These are phyloP conservation scores for Notolepis coatsorum DNA, from an alignment of 2,797 vertebrate genomes.

Conservation along the genomic window DNA sequence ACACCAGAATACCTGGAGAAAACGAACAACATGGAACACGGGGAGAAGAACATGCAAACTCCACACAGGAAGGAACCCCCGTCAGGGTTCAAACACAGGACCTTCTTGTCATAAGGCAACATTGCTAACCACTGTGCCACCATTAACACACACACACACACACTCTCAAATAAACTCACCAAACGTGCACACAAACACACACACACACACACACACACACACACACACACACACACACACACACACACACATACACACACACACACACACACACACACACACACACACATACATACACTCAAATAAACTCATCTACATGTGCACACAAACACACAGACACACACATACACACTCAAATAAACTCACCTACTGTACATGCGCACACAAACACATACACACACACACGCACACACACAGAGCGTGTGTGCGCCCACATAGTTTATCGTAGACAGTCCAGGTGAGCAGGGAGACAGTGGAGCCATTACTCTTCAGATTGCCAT, in stretches of 20 bases:
- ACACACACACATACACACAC: constrained; percentile 6
- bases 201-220: constrained; percentile 6
- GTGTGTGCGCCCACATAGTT: neutral
- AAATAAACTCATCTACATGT: neutral
- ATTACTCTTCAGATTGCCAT: constrained; percentile 4
- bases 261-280: constrained; percentile 1
- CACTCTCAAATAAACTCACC: too few relatives aligned
- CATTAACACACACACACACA: too few relatives aligned
- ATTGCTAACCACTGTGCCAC: too few relatives aligned
- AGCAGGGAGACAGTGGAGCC: constrained; percentile 22
- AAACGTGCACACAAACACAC: too few relatives aligned
- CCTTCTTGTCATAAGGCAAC: too few relatives aligned
- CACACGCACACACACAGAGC: neutral
- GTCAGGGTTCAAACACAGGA: too few relatives aligned
- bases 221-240: constrained; percentile 4
- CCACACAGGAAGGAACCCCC: too few relatives aligned
- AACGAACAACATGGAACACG: too few relatives aligned
- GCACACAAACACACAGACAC: too few relatives aligned
- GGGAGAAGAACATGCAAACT: too few relatives aligned
- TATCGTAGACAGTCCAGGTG: constrained; percentile 11
- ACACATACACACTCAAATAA: neutral
- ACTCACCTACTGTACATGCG: neutral
- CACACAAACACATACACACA: too few relatives aligned
- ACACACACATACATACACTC: neutral
- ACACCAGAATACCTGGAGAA: too few relatives aligned